Evolutionary conservation across 2,888 invertebrate genomes (phyloP), one percentile per base, ranked within the genome.

Genomic region (Parascotia fuliginaria): DNA sequence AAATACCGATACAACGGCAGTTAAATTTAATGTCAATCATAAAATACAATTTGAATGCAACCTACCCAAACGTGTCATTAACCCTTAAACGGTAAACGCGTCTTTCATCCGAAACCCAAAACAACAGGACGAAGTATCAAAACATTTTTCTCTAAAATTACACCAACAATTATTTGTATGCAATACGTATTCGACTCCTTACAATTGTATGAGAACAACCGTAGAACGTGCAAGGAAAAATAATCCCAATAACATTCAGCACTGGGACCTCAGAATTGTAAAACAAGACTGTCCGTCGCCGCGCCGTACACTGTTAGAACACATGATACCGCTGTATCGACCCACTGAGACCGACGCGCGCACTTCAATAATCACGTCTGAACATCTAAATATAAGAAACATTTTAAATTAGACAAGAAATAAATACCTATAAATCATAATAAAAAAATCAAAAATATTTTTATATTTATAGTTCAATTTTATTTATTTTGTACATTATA

Each of bases 261-360:
- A 68, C 65, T 64, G 70, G 69, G 70, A 75, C 75, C 74, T 76
- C 75, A 77, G 81, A 76, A 84, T 82, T 81, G 81, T 86, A 80
- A 81, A 85, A 85, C 84, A 87, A 85, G 89, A 89, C 89, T 79
- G 87, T 87, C 86, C 85, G 91, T 85, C 90, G 89, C 89, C 87
- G 82, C 90, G 89, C 89, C 87, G 82, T 77, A 81, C 76, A 73
- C 73, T 73, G 75, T 77, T 68, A 74, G 69, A 77, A 76, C 78
- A 79, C 83, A 83, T 76, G 83, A 79, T 79, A 80, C 75, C 73
- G 88, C 89, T 89, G 79, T 91, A 91, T 91, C 89, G 91, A 91
- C 89, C 67, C 89, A 75, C 61, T 53, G 51, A 55, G 55, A 68
- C 62, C 88, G 90, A 89, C 90, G 90, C 90, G 91, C 91, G 90